Percentiles rank a stretch among this genome's conserved stretches.
These are phyloP conservation scores for Onthophagus sagittarius DNA, from an alignment of 2,888 invertebrate species.

Conservation along the genomic window DNA sequence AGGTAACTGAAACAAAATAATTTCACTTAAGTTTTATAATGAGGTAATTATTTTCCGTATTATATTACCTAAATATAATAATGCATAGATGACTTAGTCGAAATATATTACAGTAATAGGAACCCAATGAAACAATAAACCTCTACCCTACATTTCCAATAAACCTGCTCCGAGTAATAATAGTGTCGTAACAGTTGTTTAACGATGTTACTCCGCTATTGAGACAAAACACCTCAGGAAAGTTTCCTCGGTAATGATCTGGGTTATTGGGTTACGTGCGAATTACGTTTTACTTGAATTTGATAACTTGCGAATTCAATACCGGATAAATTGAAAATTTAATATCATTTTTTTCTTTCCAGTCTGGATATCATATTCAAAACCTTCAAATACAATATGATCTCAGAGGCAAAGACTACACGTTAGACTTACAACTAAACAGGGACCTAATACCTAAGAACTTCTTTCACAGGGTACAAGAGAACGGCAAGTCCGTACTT, in stretches of 20 bases:
- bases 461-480: conserved; percentile 61
- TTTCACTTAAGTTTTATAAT: too few species aligned
- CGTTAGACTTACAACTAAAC: conserved; percentile 70
- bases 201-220: background rate
- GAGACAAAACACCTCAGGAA: background rate
- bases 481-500: conserved; percentile 54
- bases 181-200: background rate
- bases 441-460: conserved; percentile 65
- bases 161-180: background rate
- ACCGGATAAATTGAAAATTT: background rate
- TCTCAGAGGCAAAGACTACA: conserved; percentile 62
- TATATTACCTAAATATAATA: background rate
- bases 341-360: conserved; percentile 12
- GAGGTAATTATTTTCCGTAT: too few species aligned
- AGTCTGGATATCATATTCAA: conserved; percentile 52
- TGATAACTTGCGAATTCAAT: background rate
- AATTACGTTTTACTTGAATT: background rate
- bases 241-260: background rate
- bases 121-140: background rate
- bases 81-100: background rate
- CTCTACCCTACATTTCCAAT: background rate
- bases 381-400: conserved; percentile 62
- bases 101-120: background rate
- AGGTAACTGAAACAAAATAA: too few species aligned
- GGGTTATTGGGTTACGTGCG: background rate